phyloP scores from a whole-genome alignment of 2,797 vertebrate species.

The Melanotaenia maccullochi region DNA sequence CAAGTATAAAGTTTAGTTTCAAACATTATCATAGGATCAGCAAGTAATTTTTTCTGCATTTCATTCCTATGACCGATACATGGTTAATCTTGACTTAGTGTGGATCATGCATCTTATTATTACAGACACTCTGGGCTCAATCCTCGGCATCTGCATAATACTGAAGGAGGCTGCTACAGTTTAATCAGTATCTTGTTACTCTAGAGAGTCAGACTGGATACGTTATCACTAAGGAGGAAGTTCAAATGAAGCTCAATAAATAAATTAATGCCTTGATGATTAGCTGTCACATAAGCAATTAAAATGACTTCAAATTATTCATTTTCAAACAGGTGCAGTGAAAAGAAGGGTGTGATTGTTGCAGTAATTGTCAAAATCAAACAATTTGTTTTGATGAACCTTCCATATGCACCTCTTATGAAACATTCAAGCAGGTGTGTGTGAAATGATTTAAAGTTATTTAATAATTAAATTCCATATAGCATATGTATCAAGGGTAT shows the following conservation, averaged over 20 bases:
- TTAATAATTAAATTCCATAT: slow-evolving; percentile 71
- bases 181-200: slow-evolving; percentile 84
- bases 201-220: slow-evolving; percentile 83
- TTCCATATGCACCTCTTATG: slow-evolving; percentile 72
- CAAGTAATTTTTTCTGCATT: slow-evolving; percentile 62
- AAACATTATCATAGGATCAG: slow-evolving; percentile 58
- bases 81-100: slow-evolving; percentile 66
- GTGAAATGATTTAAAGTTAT: slow-evolving; percentile 73
- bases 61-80: slow-evolving; percentile 48
- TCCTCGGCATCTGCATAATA: slow-evolving; percentile 80
- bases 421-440: slow-evolving; percentile 70
- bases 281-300: slow-evolving; percentile 86
- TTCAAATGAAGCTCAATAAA: slow-evolving; percentile 85
- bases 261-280: slow-evolving; percentile 85
- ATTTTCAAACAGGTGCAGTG: slow-evolving; percentile 80
- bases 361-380: slow-evolving; percentile 81
- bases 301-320: slow-evolving; percentile 84
- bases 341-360: slow-evolving; percentile 76
- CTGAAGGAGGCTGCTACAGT: slow-evolving; percentile 82
- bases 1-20: slow-evolving; percentile 34
- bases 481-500: slow-evolving; percentile 64
- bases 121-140: slow-evolving; percentile 74
- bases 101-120: slow-evolving; percentile 79
- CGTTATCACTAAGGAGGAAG: slow-evolving; percentile 85
- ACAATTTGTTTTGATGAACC: slow-evolving; percentile 82